These are phyloP conservation scores for Pteruthius melanotis DNA, from an alignment of 2,113 vertebrate genomes.

Conservation along the genomic window DNA sequence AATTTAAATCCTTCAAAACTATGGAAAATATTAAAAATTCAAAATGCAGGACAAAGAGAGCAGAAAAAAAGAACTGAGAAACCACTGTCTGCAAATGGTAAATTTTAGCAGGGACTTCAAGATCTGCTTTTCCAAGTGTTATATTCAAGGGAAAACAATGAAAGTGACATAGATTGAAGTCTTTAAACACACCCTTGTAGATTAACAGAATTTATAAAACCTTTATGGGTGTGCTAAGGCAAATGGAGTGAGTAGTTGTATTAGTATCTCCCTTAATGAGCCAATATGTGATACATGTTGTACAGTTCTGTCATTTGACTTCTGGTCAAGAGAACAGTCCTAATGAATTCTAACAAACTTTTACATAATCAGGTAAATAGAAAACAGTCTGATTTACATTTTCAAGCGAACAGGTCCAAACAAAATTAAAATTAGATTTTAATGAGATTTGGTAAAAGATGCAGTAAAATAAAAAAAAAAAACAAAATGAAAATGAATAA, in stretches of 20 bases:
- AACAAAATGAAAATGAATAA: background rate
- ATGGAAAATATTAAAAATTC: background rate
- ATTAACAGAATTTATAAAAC: background rate
- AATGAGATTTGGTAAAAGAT: background rate
- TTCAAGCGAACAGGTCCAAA: background rate
- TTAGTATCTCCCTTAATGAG: background rate
- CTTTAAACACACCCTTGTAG: background rate
- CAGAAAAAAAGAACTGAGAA: background rate
- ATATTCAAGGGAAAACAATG: background rate
- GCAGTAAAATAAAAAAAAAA: background rate
- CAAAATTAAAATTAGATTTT: background rate
- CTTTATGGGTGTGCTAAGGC: background rate
- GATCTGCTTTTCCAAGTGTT: background rate
- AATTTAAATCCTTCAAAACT: background rate
- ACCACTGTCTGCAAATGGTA: background rate
- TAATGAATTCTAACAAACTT: background rate
- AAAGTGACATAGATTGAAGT: background rate
- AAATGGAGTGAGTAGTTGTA: background rate
- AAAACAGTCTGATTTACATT: background rate
- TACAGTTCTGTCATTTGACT: background rate
- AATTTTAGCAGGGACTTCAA: background rate
- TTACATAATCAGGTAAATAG: background rate
- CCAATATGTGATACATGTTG: background rate
- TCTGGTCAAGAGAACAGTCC: background rate
- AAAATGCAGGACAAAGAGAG: background rate